Percentiles rank a stretch among this genome's conserved stretches.
Evolutionary conservation across 1,140 invertebrate species (phyloP).

Genomic region (Oryctes rhinoceros): DNA sequence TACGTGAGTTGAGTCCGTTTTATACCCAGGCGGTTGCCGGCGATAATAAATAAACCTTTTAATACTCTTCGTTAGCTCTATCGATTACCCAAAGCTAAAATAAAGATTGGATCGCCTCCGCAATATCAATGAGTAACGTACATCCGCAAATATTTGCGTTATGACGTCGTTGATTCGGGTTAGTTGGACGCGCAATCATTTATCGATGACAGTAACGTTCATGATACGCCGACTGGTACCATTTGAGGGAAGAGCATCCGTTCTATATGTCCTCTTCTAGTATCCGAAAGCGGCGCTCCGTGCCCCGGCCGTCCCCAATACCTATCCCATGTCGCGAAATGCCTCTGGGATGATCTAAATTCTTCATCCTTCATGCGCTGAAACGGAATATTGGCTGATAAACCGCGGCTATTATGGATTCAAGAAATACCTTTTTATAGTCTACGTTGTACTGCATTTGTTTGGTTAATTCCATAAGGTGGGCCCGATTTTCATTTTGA

Average conservation of each 20-base stretch:
- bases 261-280: slow-evolving; percentile 55
- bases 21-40: no score
- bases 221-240: slow-evolving; percentile 36
- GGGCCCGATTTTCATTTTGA: slow-evolving; percentile 44
- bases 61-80: not conserved
- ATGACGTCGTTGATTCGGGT: not conserved
- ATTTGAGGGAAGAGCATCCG: slow-evolving; percentile 51
- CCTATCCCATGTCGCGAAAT: slow-evolving; percentile 72
- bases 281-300: slow-evolving; percentile 66
- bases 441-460: slow-evolving; percentile 56
- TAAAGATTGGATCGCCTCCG: not conserved
- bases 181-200: not conserved
- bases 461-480: slow-evolving; percentile 54
- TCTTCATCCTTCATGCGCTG: slow-evolving; percentile 66
- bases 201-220: slow-evolving; percentile 6
- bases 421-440: slow-evolving; percentile 51
- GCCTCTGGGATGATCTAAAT: slow-evolving; percentile 66
- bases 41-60: no score
- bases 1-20: no score
- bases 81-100: not conserved
- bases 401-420: not conserved
- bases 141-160: not conserved
- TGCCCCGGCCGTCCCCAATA: slow-evolving; percentile 75
- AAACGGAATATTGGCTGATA: slow-evolving; percentile 43
- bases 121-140: not conserved